These are phyloP conservation scores for Zoroaster sp. DNA, from an alignment of 53 echinoderm and acorn worm species.

Conservation along the genomic window DNA sequence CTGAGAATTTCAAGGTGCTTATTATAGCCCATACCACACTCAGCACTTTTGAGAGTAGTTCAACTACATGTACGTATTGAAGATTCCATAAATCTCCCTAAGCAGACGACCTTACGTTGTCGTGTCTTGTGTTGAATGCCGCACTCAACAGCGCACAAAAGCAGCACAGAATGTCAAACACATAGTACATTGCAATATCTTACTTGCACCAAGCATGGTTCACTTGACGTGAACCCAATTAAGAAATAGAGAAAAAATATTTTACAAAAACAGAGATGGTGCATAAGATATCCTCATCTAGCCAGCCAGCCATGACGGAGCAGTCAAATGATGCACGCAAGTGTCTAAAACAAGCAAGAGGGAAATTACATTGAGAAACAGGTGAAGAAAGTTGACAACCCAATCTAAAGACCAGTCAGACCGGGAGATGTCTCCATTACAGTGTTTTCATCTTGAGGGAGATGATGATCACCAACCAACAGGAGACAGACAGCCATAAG, in stretches of 20 bases:
- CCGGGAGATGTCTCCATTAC: neutral
- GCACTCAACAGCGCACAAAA: neutral
- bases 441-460: neutral
- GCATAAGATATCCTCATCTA: neutral
- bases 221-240: slow-evolving; percentile 2
- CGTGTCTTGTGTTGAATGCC: neutral
- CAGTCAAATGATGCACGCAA: slow-evolving; percentile 17
- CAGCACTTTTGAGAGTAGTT: neutral
- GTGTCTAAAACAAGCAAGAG: neutral
- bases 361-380: neutral
- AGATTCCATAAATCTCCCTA: neutral
- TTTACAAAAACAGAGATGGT: neutral
- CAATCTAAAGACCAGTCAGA: neutral
- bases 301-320: neutral
- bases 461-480: neutral
- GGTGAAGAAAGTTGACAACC: slow-evolving; percentile 33
- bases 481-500: neutral
- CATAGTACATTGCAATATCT: neutral
- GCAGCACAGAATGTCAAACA: neutral
- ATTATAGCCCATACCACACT: neutral
- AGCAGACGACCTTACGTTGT: neutral
- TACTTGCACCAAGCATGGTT: neutral
- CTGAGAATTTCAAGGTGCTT: neutral
- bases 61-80: neutral
- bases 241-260: neutral